Conservation (phyloP, 1,140 invertebrate species). For the Caerostris extrusa region DNA sequence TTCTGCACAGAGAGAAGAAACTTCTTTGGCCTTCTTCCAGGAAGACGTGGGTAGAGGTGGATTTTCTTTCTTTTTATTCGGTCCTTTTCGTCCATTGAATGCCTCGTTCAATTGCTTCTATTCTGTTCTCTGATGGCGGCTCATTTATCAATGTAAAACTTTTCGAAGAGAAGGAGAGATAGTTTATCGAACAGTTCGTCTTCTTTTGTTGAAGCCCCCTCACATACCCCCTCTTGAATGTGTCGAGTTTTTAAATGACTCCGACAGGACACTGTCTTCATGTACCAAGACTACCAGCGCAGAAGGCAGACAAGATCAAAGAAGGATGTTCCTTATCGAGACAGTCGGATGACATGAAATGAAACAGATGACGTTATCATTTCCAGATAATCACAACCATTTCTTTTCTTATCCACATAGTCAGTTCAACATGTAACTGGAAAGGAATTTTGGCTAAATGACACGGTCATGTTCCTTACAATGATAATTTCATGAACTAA, state of each 20-base stretch:
- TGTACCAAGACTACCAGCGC: background rate
- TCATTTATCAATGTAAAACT: conserved; percentile 57
- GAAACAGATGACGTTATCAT: background rate
- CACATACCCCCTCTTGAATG: background rate
- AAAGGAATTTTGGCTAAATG: no score
- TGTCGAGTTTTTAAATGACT: background rate
- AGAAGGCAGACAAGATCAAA: background rate
- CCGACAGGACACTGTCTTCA: background rate
- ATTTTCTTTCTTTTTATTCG: background rate
- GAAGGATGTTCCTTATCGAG: background rate
- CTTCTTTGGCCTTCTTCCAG: conserved; percentile 31
- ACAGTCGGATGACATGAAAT: background rate
- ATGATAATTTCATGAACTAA: no score
- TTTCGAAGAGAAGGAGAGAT: background rate
- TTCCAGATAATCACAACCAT: no score
- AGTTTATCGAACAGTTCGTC: conserved; percentile 47
- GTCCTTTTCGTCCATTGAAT: conserved; percentile 25
- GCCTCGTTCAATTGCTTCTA: conserved; percentile 14
- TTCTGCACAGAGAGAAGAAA: background rate
- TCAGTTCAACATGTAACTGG: no score
- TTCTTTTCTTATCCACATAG: no score
- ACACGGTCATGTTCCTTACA: no score
- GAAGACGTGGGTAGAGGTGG: background rate
- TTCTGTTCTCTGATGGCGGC: background rate
- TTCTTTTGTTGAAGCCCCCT: conserved; percentile 1